Evolutionary conservation across 2,888 invertebrate genomes (phyloP), one percentile per base, ranked within the genome.

Genomic region (Xestoiulus laeticollis): DNA sequence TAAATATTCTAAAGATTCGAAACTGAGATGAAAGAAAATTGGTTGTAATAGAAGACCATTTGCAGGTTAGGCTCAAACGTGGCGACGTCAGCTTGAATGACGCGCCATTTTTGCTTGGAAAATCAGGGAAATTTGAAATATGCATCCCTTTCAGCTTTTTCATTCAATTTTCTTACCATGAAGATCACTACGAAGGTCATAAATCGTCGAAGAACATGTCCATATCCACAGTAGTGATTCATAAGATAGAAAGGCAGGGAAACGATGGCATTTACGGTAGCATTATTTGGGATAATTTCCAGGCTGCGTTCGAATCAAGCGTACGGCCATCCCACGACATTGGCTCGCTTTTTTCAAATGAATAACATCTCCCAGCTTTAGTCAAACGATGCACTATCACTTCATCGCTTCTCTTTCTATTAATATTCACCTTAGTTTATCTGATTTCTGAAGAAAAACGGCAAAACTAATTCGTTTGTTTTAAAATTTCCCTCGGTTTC

Each of bases 111-210:
- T 89, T 88, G 83, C 48, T 38, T 83, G 32, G 87, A 87, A 89
- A 88, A 88, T 88, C 89, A 85, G 89, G 89, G 89, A 89, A 89
- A 89, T 89, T 89, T 89, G 89, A 89, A 89, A 87, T 48, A 85
- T 84, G 84, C 84, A 84, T 84, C 32, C 84, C 43, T 84, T 84
- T 84, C 84, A 38, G 43, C 83, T 44, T 87, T 87, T 86, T 32
- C 30, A 48, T 48, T 38, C 30, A 38, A 43, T 43, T 44, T 85
- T 4, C 85, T 85, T 85, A 43, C 85, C 48, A 48, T 84, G 19
- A 84, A 33, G 84, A 84, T 10, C 68, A 22, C 22, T 22, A 22
- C 26, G 68, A 22, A 68, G 68, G 68, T 68, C 68, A 68, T 68
- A 68, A 68, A 68, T 68, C 22, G 68, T 26, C 68, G 26, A 68